Base-by-base conservation (phyloP, 2,797 vertebrate genomes). In the Chloroceryle amazona region DNA sequence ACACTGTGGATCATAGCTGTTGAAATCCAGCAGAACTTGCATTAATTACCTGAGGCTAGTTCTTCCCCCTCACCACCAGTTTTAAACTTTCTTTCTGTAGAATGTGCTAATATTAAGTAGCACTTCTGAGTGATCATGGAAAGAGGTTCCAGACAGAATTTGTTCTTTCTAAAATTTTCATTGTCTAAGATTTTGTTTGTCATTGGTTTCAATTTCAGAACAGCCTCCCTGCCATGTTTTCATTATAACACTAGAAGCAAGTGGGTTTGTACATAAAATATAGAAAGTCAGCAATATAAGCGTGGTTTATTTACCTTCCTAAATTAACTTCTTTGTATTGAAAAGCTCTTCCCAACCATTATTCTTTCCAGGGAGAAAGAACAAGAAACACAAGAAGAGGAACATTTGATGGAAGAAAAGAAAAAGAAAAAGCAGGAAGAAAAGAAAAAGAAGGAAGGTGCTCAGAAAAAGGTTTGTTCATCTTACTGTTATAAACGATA, bases 351-450 rank as follows among this genome's bases (percentile, higher is more conserved):
- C 29, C 14, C 55, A 72, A 94, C 72, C 17, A 93, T 88, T 86
- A 15, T 96, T 90, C 95, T 93, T 96, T 97, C 96, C 97, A 99
- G 99, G 98, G 99, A 99, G 98, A 98, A 98, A 97, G 98, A 98
- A 98, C 98, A 98, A 98, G 98, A 98, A 98, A 98, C 98, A 98
- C 98, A 98, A 98, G 98, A 98, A 99, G 99, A 99, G 99, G 99
- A 99, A 98, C 99, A 98, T 99, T 99, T 99, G 99, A 99, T 99
- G 99, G 99, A 99, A 99, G 99, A 99, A 99, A 99, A 99, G 99
- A 99, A 99, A 99, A 99, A 98, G 98, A 99, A 99, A 99, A 99
- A 99, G 98, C 99, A 99, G 99, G 99, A 99, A 99, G 99, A 99
- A 98, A 99, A 99, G 98, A 99, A 98, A 99, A 99, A 99, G 99